Evolutionary conservation across 2,797 vertebrate species (phyloP).

Genomic region (Miopithecus talapoin): DNA sequence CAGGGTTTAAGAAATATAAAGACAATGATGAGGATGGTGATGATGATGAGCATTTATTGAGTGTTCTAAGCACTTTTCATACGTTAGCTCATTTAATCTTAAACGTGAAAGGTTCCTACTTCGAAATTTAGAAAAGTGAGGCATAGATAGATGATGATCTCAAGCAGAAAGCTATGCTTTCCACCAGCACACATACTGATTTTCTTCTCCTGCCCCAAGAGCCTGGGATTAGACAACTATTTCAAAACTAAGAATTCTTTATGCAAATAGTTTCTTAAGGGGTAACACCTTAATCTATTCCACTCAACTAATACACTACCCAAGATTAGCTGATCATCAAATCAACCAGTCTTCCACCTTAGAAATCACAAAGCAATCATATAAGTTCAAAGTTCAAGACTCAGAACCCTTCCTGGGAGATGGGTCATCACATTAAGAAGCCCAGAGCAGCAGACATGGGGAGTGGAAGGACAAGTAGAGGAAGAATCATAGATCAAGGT

Average conservation of each 20-base stretch:
- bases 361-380: slow-evolving; percentile 20
- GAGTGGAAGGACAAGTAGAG: not conserved
- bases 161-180: not conserved
- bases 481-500: not conserved
- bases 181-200: not conserved
- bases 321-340: not conserved
- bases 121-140: not conserved
- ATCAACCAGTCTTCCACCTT: not conserved
- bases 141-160: not conserved
- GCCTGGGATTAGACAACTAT: not conserved
- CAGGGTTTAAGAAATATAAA: not conserved
- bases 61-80: not conserved
- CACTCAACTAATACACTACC: not conserved
- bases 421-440: not conserved
- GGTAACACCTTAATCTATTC: not conserved
- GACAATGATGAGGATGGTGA: not conserved
- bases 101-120: not conserved
- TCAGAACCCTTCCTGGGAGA: not conserved
- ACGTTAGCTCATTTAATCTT: not conserved
- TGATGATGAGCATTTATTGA: not conserved
- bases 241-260: slow-evolving; percentile 4
- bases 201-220: not conserved
- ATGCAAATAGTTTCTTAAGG: not conserved
- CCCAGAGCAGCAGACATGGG: not conserved
- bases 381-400: slow-evolving; percentile 1